Base-by-base conservation (phyloP, 2,113 vertebrate species). In the Benitochromis conjunctus region DNA sequence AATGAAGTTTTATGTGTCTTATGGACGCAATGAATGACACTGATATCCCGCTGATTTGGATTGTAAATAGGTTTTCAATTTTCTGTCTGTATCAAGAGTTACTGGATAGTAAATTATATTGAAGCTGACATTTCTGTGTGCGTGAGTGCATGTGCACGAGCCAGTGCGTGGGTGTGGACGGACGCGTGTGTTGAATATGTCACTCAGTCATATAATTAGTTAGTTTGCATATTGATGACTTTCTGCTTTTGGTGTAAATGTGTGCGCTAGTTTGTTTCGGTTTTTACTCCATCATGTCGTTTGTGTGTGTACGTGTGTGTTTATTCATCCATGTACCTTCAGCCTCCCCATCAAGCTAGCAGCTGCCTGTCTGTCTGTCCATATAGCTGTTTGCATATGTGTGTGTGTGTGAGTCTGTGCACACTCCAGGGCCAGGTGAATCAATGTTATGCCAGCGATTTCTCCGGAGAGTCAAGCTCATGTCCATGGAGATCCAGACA, bases 211-310 rank as follows among this genome's bases (percentile, higher is more conserved):
- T 90, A 83, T 93, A 93, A 95, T 94, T 92, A 94, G 92, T 87
- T 94, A 86, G 84, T 95, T 95, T 95, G 93, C 95, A 95, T 95
- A 93, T 93, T 95, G 93, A 94, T 93, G 91, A 91, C 86, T 88
- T 91, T 88, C 84, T 56, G 55, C 54, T 83, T 87, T 92, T 76
- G 83, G 85, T 64, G 81, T 66, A 83, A 89, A 84, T 89, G 80
- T 85, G 78, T 76, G 71, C 21, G 5, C 58, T 64, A 43, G 76
- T 66, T 79, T 88, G 79, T 85, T 85, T 91, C 76, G 43, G 18
- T 81, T 83, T 86, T 87, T 92, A 81, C 86, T 85, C 88, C 86
- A 81, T 89, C 80, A 66, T 90, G 84, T 92, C 54, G 16, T 64
- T 80, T 83, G 83, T 87, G 84, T 89, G 92, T 91, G 21, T 71